Evolutionary conservation across 2,113 vertebrate genomes (phyloP).

Genomic region (Montifringilla adamsi): DNA sequence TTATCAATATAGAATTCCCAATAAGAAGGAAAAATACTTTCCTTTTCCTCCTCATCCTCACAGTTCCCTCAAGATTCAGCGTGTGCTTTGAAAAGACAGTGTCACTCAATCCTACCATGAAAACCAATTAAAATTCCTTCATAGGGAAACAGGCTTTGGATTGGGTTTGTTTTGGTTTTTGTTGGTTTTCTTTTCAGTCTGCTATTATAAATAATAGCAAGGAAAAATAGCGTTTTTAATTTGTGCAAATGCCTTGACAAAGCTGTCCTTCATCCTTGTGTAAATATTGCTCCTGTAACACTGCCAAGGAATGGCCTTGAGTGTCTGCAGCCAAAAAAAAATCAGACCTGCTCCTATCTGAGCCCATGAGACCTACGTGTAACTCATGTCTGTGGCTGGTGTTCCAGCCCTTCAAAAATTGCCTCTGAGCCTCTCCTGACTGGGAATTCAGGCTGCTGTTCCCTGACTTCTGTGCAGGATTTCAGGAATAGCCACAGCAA

Average conservation of each 20-base stretch:
- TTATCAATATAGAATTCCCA: neutral
- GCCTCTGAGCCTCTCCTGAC: neutral
- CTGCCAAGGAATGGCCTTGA: slow-evolving; percentile 48
- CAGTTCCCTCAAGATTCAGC: neutral
- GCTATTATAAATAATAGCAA: slow-evolving; percentile 36
- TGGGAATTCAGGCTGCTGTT: neutral
- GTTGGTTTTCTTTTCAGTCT: neutral
- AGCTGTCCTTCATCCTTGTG: neutral
- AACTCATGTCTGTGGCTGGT: neutral
- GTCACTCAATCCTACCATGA: neutral
- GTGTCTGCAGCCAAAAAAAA: neutral
- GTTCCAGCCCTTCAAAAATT: neutral
- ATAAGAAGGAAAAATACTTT: neutral
- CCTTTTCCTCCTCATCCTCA: neutral
- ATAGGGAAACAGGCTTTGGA: neutral
- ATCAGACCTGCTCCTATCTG: neutral
- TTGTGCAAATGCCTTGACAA: slow-evolving; percentile 31
- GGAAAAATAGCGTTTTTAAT: slow-evolving; percentile 27
- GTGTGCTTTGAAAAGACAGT: neutral
- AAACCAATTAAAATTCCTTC: slow-evolving; percentile 32
- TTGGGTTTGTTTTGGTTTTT: neutral
- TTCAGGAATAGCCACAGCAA: neutral
- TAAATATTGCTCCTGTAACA: slow-evolving; percentile 51
- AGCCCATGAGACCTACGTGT: neutral
- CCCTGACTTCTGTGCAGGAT: neutral